Percentiles rank a stretch among this genome's conserved stretches.
Conservation (phyloP, 2,797 vertebrate genomes). For the Todus mexicanus region DNA sequence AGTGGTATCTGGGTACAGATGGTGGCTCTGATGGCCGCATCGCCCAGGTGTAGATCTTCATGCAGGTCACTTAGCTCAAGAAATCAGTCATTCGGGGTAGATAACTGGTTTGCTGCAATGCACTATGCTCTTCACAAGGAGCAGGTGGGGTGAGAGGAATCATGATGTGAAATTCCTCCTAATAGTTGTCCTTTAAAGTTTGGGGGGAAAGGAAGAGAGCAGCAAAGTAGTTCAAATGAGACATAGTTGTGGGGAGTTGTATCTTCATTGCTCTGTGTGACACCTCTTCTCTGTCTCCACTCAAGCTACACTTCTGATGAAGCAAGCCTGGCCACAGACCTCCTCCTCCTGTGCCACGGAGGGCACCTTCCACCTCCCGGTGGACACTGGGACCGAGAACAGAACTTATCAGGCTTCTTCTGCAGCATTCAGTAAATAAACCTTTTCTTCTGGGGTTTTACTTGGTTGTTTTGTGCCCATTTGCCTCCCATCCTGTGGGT, state of each 20-base stretch:
- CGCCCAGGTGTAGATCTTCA: not conserved
- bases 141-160: not conserved
- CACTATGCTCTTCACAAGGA: not conserved
- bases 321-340: constrained; percentile 89
- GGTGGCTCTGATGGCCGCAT: not conserved
- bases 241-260: not conserved
- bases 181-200: not conserved
- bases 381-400: constrained; percentile 87
- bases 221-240: not conserved
- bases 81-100: not conserved
- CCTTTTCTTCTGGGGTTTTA: constrained; percentile 41
- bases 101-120: not conserved
- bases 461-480: not conserved
- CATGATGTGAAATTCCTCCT: not conserved
- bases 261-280: constrained; percentile 62
- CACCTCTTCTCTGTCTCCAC: constrained; percentile 74
- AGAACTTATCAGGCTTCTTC: constrained; percentile 88
- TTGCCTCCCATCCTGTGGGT: not conserved
- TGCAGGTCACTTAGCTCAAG: not conserved
- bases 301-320: constrained; percentile 88
- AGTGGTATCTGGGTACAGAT: not conserved
- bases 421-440: constrained; percentile 87
- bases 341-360: constrained; percentile 84
- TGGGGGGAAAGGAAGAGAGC: not conserved
- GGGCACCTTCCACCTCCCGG: constrained; percentile 88